Conservation (phyloP, 2,888 invertebrate species). For the Tryphoninae sp. region DNA sequence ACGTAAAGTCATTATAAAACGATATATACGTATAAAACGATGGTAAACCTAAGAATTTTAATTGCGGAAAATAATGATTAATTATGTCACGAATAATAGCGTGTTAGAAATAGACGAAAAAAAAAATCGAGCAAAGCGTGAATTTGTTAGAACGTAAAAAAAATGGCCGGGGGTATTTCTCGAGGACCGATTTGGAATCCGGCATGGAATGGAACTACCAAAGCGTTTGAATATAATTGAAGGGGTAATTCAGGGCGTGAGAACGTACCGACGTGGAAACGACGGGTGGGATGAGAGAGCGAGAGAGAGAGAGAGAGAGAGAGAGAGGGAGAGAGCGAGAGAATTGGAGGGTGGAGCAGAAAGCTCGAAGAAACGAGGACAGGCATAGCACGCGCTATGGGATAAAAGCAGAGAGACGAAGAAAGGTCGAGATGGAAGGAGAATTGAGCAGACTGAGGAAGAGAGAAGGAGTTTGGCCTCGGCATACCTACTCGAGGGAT, state of each 20-base stretch:
- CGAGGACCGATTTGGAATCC: slow-evolving; percentile 51
- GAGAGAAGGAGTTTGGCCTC: slow-evolving; percentile 49
- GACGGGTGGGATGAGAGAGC: slow-evolving; percentile 35
- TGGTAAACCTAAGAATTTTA: not conserved
- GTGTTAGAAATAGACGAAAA: not conserved
- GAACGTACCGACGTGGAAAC: slow-evolving; percentile 58
- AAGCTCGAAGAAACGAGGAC: slow-evolving; percentile 42
- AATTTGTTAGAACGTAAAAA: slow-evolving; percentile 2
- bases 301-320: slow-evolving; percentile 6
- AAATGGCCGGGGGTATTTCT: slow-evolving; percentile 16
- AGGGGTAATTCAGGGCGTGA: slow-evolving; percentile 60
- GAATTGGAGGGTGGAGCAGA: slow-evolving; percentile 1
- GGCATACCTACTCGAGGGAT: slow-evolving; percentile 46
- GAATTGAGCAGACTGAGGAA: slow-evolving; percentile 18
- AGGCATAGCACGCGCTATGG: slow-evolving; percentile 15
- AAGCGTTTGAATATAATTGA: slow-evolving; percentile 63
- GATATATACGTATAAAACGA: no score
- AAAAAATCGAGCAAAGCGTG: not conserved
- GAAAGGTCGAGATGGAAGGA: slow-evolving; percentile 20
- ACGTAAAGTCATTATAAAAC: no score
- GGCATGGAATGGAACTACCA: slow-evolving; percentile 51
- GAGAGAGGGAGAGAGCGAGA: slow-evolving; percentile 5
- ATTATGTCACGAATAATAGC: not conserved
- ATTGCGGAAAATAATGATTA: slow-evolving; percentile 2
- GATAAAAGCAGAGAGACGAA: slow-evolving; percentile 5